Evolutionary conservation across 2,797 vertebrate genomes (phyloP).

Genomic region (Myoxocephalus aenaeus): DNA sequence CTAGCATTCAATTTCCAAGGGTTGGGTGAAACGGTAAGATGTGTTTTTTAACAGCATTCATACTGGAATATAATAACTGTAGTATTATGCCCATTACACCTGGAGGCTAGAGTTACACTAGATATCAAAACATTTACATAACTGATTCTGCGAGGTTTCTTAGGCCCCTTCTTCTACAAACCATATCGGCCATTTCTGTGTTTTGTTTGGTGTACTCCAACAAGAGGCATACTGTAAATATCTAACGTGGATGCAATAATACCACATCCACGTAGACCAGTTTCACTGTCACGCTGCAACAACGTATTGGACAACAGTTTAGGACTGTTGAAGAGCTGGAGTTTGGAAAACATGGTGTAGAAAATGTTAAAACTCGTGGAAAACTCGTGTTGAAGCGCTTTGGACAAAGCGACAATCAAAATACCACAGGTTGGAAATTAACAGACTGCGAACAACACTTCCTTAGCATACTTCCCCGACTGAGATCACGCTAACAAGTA

Average conservation of each 20-base stretch:
- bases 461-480: background rate
- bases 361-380: background rate
- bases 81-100: background rate
- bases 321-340: background rate
- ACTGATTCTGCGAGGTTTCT: background rate
- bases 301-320: too few relatives aligned
- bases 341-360: background rate
- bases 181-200: background rate
- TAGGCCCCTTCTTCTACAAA: background rate
- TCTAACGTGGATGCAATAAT: background rate
- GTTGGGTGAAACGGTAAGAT: background rate
- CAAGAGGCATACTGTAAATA: background rate
- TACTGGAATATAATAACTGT: background rate
- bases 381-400: conserved; percentile 26
- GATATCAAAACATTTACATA: background rate
- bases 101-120: background rate
- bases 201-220: background rate
- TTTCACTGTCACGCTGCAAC: background rate
- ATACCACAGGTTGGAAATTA: background rate
- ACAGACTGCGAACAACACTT: background rate
- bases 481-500: background rate
- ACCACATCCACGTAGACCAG: background rate
- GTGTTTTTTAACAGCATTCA: background rate
- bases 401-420: conserved; percentile 24
- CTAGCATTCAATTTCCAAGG: too few relatives aligned